These are phyloP conservation scores for Pectinophora gossypiella DNA, from an alignment of 1,140 invertebrate genomes.

Conservation along the genomic window DNA sequence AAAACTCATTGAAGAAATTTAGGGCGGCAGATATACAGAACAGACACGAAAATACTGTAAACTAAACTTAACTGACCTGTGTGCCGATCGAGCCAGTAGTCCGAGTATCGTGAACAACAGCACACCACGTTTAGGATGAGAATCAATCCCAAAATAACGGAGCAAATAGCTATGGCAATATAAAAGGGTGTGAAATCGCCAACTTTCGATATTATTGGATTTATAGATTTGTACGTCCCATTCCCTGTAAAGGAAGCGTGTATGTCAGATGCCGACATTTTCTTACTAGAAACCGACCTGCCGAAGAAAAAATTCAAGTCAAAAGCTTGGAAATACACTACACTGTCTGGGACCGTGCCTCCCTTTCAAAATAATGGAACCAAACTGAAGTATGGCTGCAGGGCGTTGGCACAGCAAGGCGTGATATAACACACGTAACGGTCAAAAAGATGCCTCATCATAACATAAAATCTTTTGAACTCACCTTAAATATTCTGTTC, in stretches of 20 bases:
- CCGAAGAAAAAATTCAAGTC: slow-evolving; percentile 46
- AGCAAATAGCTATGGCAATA: slow-evolving; percentile 85
- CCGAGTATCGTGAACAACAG: slow-evolving; percentile 85
- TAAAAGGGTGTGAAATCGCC: slow-evolving; percentile 86
- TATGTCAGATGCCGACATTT: slow-evolving; percentile 61
- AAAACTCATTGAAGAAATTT: background rate
- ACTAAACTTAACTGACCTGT: slow-evolving; percentile 82
- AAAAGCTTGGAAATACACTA: slow-evolving; percentile 11
- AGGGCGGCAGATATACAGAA: background rate
- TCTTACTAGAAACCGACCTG: slow-evolving; percentile 44
- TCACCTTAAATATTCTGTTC: too few relatives aligned
- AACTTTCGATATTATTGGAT: slow-evolving; percentile 47
- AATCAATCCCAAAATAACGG: slow-evolving; percentile 80
- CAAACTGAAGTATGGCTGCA: too few relatives aligned
- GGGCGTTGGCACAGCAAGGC: too few relatives aligned
- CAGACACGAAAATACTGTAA: background rate
- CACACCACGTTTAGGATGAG: slow-evolving; percentile 85
- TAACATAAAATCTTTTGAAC: too few relatives aligned
- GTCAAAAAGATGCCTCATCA: too few relatives aligned
- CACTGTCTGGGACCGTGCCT: too few relatives aligned
- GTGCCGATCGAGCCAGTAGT: slow-evolving; percentile 88
- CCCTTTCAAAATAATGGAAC: slow-evolving; percentile 1
- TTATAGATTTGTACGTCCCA: slow-evolving; percentile 50
- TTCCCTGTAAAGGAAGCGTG: slow-evolving; percentile 63
- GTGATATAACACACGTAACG: too few relatives aligned